Evolutionary conservation across 2,113 vertebrate genomes (phyloP).

Genomic region (Xiphophorus maculatus): DNA sequence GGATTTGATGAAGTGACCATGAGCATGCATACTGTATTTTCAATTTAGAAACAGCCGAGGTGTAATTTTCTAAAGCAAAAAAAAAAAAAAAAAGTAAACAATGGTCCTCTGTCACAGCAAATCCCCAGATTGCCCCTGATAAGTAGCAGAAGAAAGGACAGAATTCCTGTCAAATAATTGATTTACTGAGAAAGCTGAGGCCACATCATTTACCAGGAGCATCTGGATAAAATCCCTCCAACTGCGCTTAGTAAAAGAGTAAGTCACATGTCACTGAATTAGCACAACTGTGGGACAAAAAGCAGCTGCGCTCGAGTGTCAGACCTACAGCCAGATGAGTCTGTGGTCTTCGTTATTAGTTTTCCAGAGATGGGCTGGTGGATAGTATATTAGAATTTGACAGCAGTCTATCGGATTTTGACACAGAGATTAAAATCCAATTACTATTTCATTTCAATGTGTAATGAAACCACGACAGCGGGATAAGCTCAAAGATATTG

Average conservation of each 20-base stretch:
- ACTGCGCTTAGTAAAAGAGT: conserved; percentile 32
- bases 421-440: conserved; percentile 59
- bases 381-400: conserved; percentile 57
- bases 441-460: conserved; percentile 60
- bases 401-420: conserved; percentile 63
- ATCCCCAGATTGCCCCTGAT: conserved; percentile 29
- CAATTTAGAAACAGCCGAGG: conserved; percentile 17
- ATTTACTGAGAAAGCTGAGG: conserved; percentile 8
- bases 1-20: conserved; percentile 12
- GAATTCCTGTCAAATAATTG: not conserved
- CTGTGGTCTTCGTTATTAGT: conserved; percentile 11
- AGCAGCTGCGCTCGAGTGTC: conserved; percentile 38
- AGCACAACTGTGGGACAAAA: conserved; percentile 41
- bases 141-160: not conserved
- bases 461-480: conserved; percentile 21
- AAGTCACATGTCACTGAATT: conserved; percentile 19
- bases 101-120: conserved; percentile 14
- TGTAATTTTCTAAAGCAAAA: conserved; percentile 19
- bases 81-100: conserved; percentile 29
- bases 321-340: conserved; percentile 31
- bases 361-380: conserved; percentile 43
- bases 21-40: conserved; percentile 4
- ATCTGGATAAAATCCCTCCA: conserved; percentile 49
- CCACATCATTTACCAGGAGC: conserved; percentile 28
- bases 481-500: conserved; percentile 14